phyloP scores from a whole-genome alignment of 2,888 invertebrate species.

The Theretra japonica region DNA sequence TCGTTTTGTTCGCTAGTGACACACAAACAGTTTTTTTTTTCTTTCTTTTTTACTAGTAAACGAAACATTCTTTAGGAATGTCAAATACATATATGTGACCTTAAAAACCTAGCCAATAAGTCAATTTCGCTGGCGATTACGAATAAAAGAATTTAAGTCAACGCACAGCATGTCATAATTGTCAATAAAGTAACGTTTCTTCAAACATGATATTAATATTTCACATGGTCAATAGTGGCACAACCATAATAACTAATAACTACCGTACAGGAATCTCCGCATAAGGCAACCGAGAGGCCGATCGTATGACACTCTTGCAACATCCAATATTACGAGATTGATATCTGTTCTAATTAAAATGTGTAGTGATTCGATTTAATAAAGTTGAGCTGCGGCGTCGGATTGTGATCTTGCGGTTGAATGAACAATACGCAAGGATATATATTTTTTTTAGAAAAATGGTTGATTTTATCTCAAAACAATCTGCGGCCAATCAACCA shows the following conservation, averaged over 20 bases:
- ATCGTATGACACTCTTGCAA: not conserved
- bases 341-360: conserved; percentile 3
- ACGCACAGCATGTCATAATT: no score
- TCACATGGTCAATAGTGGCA: not conserved
- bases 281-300: not conserved
- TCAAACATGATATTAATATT: not conserved
- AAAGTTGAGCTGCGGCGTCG: not conserved
- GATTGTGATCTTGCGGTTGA: not conserved
- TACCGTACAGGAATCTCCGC: not conserved
- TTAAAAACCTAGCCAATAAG: no score
- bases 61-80: no score
- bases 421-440: not conserved
- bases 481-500: not conserved
- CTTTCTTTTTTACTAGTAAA: no score
- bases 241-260: not conserved
- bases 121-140: no score
- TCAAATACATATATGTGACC: no score
- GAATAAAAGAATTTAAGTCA: no score
- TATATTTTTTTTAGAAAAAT: no score
- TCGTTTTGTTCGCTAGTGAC: no score
- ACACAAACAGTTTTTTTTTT: no score
- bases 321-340: not conserved
- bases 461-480: no score
- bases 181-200: no score
- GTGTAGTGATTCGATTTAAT: not conserved